Conservation (phyloP, 2,888 invertebrate species). For the Synergus gifuensis region DNA sequence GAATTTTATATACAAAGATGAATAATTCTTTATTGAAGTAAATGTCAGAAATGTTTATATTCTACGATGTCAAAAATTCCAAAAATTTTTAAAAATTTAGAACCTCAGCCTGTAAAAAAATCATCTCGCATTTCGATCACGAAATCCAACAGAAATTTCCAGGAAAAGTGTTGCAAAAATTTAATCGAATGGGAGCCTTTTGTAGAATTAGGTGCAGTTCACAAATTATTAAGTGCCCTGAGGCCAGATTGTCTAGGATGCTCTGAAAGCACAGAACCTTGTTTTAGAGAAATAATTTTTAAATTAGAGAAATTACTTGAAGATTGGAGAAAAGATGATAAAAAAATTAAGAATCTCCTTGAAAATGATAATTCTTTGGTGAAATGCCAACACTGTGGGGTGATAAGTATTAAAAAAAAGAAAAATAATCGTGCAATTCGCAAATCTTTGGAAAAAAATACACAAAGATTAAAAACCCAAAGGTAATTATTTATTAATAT, state of each 20-base stretch:
- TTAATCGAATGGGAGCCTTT: slow-evolving; percentile 1
- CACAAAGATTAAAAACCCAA: background rate
- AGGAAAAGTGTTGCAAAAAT: background rate
- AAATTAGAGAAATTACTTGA: slow-evolving; percentile 53
- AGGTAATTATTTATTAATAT: slow-evolving; percentile 1
- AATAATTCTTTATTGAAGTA: background rate
- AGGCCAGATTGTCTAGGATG: slow-evolving; percentile 48
- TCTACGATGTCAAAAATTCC: slow-evolving; percentile 26
- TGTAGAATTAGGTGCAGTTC: slow-evolving; percentile 57
- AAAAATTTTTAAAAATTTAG: background rate
- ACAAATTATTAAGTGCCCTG: slow-evolving; percentile 54
- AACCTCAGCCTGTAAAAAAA: slow-evolving; percentile 19
- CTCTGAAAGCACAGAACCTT: slow-evolving; percentile 45
- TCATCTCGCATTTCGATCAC: background rate
- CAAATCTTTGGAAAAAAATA: background rate
- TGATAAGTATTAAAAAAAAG: slow-evolving; percentile 54
- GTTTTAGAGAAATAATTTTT: slow-evolving; percentile 51
- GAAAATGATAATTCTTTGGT: slow-evolving; percentile 53
- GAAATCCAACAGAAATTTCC: background rate
- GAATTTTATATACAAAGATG: background rate
- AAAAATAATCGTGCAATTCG: background rate
- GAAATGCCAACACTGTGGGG: slow-evolving; percentile 63
- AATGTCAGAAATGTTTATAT: background rate
- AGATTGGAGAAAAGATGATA: slow-evolving; percentile 42
- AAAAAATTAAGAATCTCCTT: slow-evolving; percentile 54